These are phyloP conservation scores for Acridotheres tristis DNA, from an alignment of 2,797 vertebrate species.

Conservation along the genomic window DNA sequence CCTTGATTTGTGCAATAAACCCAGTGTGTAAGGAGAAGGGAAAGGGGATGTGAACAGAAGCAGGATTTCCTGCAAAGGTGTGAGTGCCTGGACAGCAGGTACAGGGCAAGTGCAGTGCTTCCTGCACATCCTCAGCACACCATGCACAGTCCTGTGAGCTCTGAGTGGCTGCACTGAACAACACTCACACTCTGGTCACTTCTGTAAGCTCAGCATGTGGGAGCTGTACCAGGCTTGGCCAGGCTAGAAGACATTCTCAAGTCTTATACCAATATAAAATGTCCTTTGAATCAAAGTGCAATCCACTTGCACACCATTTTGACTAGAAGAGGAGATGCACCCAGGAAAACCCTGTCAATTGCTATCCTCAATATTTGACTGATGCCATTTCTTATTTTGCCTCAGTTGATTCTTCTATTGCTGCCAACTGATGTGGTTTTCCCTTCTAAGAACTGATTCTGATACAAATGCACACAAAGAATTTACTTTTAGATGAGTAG, in stretches of 20 bases:
- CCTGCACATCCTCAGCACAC: background rate
- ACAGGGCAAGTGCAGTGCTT: fast-evolving
- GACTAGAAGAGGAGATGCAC: background rate
- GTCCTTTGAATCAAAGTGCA: background rate
- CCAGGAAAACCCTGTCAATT: background rate
- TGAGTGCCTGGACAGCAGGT: fast-evolving
- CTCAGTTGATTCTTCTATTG: background rate
- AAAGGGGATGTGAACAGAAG: background rate
- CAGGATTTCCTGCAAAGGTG: background rate
- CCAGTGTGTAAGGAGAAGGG: background rate
- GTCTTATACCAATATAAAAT: background rate
- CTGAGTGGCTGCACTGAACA: background rate
- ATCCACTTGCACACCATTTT: background rate
- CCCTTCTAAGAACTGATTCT: background rate
- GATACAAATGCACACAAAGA: fast-evolving
- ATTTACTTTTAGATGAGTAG: background rate
- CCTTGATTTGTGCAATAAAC: background rate
- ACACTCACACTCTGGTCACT: fast-evolving
- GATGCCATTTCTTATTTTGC: background rate
- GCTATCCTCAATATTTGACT: background rate
- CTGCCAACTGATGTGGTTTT: background rate
- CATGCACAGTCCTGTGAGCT: fast-evolving
- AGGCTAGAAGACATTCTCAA: background rate
- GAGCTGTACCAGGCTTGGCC: background rate
- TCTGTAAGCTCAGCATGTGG: background rate